Evolutionary conservation across 2,797 vertebrate genomes (phyloP), one percentile per base, ranked within the genome.

Genomic region (Spondyliosoma cantharus): DNA sequence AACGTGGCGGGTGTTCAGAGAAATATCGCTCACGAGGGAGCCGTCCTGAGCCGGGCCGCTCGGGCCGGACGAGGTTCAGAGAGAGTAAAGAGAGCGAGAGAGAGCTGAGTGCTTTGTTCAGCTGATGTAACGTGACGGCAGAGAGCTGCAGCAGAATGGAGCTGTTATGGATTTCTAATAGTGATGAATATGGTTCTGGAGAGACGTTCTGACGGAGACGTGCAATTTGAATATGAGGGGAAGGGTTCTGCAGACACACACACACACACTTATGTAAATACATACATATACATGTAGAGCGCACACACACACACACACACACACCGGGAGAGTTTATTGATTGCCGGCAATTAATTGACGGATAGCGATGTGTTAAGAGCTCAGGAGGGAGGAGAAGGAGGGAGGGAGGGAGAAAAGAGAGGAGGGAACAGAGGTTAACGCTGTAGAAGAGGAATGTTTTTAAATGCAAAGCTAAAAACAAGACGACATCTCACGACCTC

Each of bases 341-440:
- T 75, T 67, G 42, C 25, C 32, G 11, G 27, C 27, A 17, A 27
- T 74, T 75, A 61, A 76, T 79, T 75, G 67, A 80, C 13, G 14
- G 49, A 83, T 77, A 49, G 72, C 83, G 64, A 63, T 7, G 65
- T 80, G 80, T 80, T 86, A 71, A 74, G 81, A 72, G 78, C 74
- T 71, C 50, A 50, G 72, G 20, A n/a, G 29, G 11, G 37, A 19
- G 43, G 1, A 24, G 3, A 16, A 14, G 56, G 15, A 43, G n/a
- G 17, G n/a, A 15, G 14, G 56, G 15, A 42, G 27, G 17, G n/a
- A 17, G 37, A 24, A 22, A 48, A 13, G 22, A 42, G 48, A 27
- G n/a, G 59, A 52, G 14, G 64, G 9, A 37, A 42, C 25, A 32
- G 46, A 24, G 9, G n/a, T n/a, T n/a, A n/a, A 37, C 32, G 3